A percentile compares a stretch with the other conserved stretches of the same genome.
Evolutionary conservation across 2,113 vertebrate species (phyloP).

Genomic region (Osmerus eperlanus): DNA sequence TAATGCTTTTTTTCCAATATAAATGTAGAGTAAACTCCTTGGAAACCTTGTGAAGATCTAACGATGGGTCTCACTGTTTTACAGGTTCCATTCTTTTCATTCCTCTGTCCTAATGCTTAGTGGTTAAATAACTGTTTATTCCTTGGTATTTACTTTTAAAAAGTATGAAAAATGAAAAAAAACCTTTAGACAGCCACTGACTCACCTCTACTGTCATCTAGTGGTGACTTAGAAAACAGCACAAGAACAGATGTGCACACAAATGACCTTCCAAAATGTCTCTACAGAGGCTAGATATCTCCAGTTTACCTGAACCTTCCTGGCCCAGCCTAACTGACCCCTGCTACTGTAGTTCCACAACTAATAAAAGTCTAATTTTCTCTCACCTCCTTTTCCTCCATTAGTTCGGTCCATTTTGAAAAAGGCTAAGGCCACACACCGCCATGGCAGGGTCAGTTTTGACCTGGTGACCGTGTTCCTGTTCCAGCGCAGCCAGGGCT

Average conservation of each 20-base stretch:
- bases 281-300: too few species aligned
- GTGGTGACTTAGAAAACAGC: slow-evolving; percentile 39
- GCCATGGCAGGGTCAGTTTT: slow-evolving; percentile 75
- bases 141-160: slow-evolving; percentile 38
- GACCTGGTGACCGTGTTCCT: slow-evolving; percentile 84
- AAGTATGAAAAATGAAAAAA: not conserved
- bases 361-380: too few species aligned
- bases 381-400: slow-evolving; percentile 18
- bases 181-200: slow-evolving; percentile 8
- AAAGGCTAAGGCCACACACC: slow-evolving; percentile 65
- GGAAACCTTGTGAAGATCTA: too few species aligned
- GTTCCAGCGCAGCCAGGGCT: slow-evolving; percentile 90
- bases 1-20: not conserved
- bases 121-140: not conserved
- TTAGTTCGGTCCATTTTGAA: slow-evolving; percentile 83
- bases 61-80: too few species aligned
- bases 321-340: too few species aligned
- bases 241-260: not conserved
- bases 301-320: too few species aligned
- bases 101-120: not conserved
- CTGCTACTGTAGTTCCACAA: too few species aligned
- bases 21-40: not conserved
- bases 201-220: slow-evolving; percentile 44
- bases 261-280: not conserved
- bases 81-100: not conserved